A percentile compares a stretch with the other conserved stretches of the same genome.
These are phyloP conservation scores for Salticus scenicus DNA, from an alignment of 2,888 invertebrate genomes.

Conservation along the genomic window DNA sequence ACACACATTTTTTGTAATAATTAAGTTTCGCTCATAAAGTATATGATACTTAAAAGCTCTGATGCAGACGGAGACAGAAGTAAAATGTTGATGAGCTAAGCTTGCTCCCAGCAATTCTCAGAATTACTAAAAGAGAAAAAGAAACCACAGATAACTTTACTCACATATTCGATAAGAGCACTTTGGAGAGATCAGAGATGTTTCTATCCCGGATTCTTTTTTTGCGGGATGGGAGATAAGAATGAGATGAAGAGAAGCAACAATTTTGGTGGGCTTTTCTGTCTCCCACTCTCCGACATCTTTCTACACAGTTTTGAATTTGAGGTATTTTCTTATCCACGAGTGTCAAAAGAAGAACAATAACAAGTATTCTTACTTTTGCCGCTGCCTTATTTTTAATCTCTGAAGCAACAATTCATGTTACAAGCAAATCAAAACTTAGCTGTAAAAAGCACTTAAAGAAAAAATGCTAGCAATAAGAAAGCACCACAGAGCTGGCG, in stretches of 20 bases:
- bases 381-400: too few relatives aligned
- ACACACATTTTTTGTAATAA: not conserved
- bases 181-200: not conserved
- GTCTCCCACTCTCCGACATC: not conserved
- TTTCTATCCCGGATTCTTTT: not conserved
- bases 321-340: too few relatives aligned
- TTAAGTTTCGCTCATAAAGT: not conserved
- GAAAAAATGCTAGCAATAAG: too few relatives aligned
- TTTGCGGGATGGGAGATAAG: not conserved
- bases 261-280: not conserved
- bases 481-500: too few relatives aligned
- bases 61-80: not conserved
- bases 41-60: not conserved
- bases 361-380: too few relatives aligned
- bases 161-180: not conserved
- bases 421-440: too few relatives aligned
- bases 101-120: conserved; percentile 14
- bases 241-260: not conserved
- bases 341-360: too few relatives aligned
- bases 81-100: not conserved
- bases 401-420: too few relatives aligned
- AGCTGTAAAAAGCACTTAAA: too few relatives aligned
- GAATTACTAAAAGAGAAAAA: conserved; percentile 33
- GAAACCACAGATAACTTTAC: not conserved
- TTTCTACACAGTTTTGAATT: not conserved